phyloP scores from a whole-genome alignment of 2,888 invertebrate species.

The Eugnorisma glareosa region DNA sequence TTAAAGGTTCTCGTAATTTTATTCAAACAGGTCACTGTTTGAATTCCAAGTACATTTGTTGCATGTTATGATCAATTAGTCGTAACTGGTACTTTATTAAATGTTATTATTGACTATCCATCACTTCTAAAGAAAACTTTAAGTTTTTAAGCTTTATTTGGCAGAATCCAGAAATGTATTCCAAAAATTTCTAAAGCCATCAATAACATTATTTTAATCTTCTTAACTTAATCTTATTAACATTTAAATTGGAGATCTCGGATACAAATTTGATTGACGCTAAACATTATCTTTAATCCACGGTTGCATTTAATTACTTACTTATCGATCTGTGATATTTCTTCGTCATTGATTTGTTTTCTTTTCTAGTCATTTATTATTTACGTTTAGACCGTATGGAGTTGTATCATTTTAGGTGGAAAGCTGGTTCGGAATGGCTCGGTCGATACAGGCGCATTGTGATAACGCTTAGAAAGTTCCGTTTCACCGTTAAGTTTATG shows the following conservation, averaged over 20 bases:
- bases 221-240: conserved; percentile 46
- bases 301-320: conserved; percentile 36
- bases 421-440: conserved; percentile 58
- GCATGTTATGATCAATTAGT: conserved; percentile 34
- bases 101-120: conserved; percentile 19
- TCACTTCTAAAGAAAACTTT: conserved; percentile 6
- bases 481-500: conserved; percentile 82
- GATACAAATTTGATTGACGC: conserved; percentile 42
- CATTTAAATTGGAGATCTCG: conserved; percentile 43
- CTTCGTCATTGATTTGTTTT: conserved; percentile 35
- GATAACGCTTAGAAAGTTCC: conserved; percentile 83
- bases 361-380: conserved; percentile 21
- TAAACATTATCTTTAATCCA: conserved; percentile 27
- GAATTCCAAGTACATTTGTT: conserved; percentile 23
- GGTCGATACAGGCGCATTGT: conserved; percentile 53
- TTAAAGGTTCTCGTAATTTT: conserved; percentile 24
- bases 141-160: conserved; percentile 5
- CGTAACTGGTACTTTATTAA: conserved; percentile 19
- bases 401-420: conserved; percentile 46
- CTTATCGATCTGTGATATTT: conserved; percentile 24
- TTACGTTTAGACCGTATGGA: conserved; percentile 16
- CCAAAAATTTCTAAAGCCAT: conserved; percentile 38
- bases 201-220: conserved; percentile 26
- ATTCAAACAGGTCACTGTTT: conserved; percentile 30
- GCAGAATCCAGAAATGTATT: conserved; percentile 16